phyloP scores from a whole-genome alignment of 1,140 invertebrate genomes.

The Lineus longissimus region DNA sequence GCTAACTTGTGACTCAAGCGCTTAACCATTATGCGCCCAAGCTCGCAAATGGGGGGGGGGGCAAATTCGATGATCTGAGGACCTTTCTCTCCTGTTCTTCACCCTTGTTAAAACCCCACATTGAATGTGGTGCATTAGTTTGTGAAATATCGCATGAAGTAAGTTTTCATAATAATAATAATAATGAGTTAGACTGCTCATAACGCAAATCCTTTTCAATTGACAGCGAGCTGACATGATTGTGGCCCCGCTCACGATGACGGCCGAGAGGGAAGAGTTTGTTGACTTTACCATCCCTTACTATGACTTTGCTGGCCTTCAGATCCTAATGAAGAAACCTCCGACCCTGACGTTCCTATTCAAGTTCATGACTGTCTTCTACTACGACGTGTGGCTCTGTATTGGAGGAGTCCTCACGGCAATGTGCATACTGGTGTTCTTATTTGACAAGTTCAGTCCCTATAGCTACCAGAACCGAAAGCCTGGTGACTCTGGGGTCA shows the following conservation, averaged over 20 bases:
- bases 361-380: slow-evolving; percentile 29
- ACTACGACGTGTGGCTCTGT: slow-evolving; percentile 26
- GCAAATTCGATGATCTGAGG: too few relatives aligned
- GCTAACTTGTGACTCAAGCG: too few relatives aligned
- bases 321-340: slow-evolving; percentile 29
- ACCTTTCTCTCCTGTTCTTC: too few relatives aligned
- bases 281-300: slow-evolving; percentile 31
- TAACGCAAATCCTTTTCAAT: not conserved
- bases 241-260: slow-evolving; percentile 26
- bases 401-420: slow-evolving; percentile 17
- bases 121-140: too few relatives aligned
- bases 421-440: slow-evolving; percentile 25
- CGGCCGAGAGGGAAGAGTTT: slow-evolving; percentile 26
- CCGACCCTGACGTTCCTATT: slow-evolving; percentile 16
- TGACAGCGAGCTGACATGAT: slow-evolving; percentile 27
- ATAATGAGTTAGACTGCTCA: too few relatives aligned
- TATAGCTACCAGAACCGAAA: slow-evolving; percentile 8
- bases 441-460: slow-evolving; percentile 28
- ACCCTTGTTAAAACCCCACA: too few relatives aligned
- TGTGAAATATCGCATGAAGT: too few relatives aligned
- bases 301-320: slow-evolving; percentile 33
- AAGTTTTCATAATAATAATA: too few relatives aligned
- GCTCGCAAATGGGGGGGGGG: too few relatives aligned
- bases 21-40: too few relatives aligned
- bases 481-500: not conserved